Evolutionary conservation across 2,113 vertebrate species (phyloP).

Genomic region (Myotis davidii): DNA sequence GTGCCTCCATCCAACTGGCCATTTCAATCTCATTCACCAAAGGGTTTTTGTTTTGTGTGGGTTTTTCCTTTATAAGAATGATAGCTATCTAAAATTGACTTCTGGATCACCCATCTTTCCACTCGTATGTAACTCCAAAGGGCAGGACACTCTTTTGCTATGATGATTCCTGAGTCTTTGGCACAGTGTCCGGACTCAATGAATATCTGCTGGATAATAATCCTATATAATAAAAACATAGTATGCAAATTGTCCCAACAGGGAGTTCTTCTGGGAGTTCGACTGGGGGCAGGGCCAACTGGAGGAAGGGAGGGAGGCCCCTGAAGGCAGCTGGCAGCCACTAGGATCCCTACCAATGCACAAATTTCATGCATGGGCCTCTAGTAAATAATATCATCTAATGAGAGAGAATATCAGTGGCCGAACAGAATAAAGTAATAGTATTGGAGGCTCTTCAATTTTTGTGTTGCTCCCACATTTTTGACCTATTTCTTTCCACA

Average conservation of each 20-base stretch:
- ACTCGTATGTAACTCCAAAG: background rate
- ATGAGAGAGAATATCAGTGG: background rate
- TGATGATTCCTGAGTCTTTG: background rate
- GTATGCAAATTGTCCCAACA: too few species aligned
- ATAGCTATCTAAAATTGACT: background rate
- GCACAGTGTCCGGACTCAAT: background rate
- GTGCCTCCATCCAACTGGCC: background rate
- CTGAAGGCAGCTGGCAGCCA: too few species aligned
- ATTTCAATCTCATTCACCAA: background rate
- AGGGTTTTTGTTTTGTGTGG: background rate
- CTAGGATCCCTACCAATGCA: too few species aligned
- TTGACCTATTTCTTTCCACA: background rate
- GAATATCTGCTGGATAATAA: background rate
- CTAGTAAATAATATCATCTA: background rate
- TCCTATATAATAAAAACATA: too few species aligned
- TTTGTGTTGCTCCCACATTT: background rate
- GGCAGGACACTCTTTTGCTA: background rate
- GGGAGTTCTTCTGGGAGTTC: too few species aligned
- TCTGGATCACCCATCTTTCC: background rate
- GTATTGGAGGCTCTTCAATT: background rate
- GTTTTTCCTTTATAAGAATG: background rate
- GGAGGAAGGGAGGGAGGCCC: too few species aligned
- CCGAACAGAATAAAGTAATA: background rate
- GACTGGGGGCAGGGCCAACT: too few species aligned
- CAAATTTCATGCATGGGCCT: too few species aligned